Base-by-base conservation (phyloP, 1,140 invertebrate species). In the Chironomus striatipennis region DNA sequence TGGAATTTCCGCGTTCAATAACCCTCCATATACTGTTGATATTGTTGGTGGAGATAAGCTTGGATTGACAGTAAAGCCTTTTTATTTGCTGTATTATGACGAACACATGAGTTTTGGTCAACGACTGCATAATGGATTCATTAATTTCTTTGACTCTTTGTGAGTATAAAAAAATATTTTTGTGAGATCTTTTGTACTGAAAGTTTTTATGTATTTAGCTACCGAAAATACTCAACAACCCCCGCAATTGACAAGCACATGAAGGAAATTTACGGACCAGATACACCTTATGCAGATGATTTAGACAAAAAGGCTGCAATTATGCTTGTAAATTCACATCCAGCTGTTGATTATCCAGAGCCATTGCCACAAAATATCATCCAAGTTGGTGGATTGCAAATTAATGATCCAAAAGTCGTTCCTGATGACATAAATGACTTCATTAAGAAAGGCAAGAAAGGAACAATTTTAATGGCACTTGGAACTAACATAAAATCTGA, bases 381-480 rank as follows among this genome's bases (percentile, higher is more conserved):
- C 20, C 83, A 85, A 77, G 83, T 88, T 6, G 86, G 85, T 20
- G 86, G 86, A 0, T 76, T 87, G 42, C 73, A 57, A 47, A 47
- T 43, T 9, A 12, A 43, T 7, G 24, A 74, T 7, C 15, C 42
- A 6, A 74, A 47, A 21, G 3, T 12, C 7, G 43, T 74, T n/a
- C 15, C 73, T 15, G 42, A 18, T 20, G 73, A 42, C 2, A 6
- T 47, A 0, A 74, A 74, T 47, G 17, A 20, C 4, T 74, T 84
- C 76, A 77, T 85, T 15, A 79, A 80, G 7, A 77, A 77, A 65
- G 76, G 78, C 10, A 78, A 81, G 67, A 77, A 84, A 17, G 85
- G 85, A 6, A 78, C 83, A 6, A 80, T 87, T 57, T 82, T 84
- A 74, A 85, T 86, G 74, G 81, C 82, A 34, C 76, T 86, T 7